Conservation (phyloP, 2,888 invertebrate species). For the Nebria salina region DNA sequence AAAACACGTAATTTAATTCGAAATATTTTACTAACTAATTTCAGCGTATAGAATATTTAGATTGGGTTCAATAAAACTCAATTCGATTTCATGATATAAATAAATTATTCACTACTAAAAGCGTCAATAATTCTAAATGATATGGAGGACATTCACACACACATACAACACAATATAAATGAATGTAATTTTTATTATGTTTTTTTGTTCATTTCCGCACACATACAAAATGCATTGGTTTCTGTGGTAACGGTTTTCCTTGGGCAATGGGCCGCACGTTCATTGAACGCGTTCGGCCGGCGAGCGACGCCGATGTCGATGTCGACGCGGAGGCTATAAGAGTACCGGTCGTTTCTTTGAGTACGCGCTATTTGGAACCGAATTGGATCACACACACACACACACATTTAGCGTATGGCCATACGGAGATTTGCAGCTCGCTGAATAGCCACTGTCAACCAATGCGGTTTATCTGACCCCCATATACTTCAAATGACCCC, state of each 20-base stretch:
- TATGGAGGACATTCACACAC: not conserved
- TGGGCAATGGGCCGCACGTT: not conserved
- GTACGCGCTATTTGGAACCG: slow-evolving; percentile 37
- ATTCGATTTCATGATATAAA: too few relatives aligned
- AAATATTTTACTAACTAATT: too few relatives aligned
- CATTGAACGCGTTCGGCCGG: not conserved
- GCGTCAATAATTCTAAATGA: not conserved
- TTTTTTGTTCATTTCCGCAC: not conserved
- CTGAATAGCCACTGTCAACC: slow-evolving; percentile 42
- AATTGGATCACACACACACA: slow-evolving; percentile 34
- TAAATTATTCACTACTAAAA: too few relatives aligned
- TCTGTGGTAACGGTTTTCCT: not conserved
- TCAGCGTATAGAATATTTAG: too few relatives aligned
- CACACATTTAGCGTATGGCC: not conserved
- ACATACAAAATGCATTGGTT: not conserved
- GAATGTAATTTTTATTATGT: not conserved
- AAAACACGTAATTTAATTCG: too few relatives aligned
- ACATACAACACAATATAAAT: not conserved
- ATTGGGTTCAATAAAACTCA: too few relatives aligned
- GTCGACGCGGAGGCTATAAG: not conserved
- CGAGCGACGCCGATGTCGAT: not conserved
- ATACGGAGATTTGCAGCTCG: slow-evolving; percentile 32
- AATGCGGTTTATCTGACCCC: slow-evolving; percentile 29
- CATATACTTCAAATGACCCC: not conserved
- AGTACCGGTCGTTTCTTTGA: slow-evolving; percentile 42